Evolutionary conservation across 2,797 vertebrate species (phyloP), one percentile per base, ranked within the genome.

Genomic region (Pygocentrus nattereri): DNA sequence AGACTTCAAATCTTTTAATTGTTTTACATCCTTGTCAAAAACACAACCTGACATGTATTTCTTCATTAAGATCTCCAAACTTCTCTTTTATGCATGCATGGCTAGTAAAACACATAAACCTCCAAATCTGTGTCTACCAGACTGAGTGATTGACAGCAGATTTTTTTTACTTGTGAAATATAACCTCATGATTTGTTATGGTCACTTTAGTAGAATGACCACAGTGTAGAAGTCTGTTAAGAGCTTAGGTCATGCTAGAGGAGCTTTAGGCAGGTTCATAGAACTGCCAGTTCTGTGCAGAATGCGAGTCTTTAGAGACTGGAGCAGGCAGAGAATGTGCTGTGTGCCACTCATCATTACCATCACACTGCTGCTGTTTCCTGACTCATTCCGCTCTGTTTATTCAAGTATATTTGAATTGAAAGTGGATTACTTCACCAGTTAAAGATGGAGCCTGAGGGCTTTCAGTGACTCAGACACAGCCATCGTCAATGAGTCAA

Each of bases 281-380:
- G 56, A 59, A 41, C 25, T 50, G 50, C 69, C 61, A 69, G 21
- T 59, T 78, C 44, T 13, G 41, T 59, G 31, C 47, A 65, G 78
- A 84, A 82, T 50, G 34, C 44, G 59, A 76, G 49, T 52, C 67
- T 64, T 76, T 54, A 41, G 79, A 81, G 83, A 90, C 79, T 74
- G 68, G 34, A 82, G 78, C 79, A 80, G 84, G 83, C 81, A 69
- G 86, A 83, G 83, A 90, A 89, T 85, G 87, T 91, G 87, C 90
- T 88, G 27, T n/a, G 78, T 93, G 92, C 85, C 91, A 88, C 89
- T 92, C 90, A 85, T 86, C 82, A 90, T 93, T 88, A 92, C 76
- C 10, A 77, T 90, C 84, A 75, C 78, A 6, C 62, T 3, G 31
- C 84, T 79, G 74, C 86, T 21, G 69, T 89, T 90, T 90, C 87